Percentiles rank a stretch among this genome's conserved stretches.
phyloP scores from a whole-genome alignment of 2,888 invertebrate species.

The Stenoptilia bipunctidactyla region DNA sequence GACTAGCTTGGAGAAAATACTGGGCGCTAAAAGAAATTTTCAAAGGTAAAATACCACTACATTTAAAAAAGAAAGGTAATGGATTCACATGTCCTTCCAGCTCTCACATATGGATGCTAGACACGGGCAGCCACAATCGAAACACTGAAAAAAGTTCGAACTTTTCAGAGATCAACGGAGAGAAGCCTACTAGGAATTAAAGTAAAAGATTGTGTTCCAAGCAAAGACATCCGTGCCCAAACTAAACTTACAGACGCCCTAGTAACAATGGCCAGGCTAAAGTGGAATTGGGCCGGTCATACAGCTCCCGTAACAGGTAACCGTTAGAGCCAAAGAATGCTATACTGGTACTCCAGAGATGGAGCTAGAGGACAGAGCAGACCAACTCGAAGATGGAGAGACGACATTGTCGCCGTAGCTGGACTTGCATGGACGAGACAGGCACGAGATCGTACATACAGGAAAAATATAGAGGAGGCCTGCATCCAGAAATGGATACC shows the following conservation, averaged over 20 bases:
- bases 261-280: slow-evolving; percentile 4
- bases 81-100: background rate
- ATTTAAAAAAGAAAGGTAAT: slow-evolving; percentile 2
- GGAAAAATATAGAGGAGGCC: slow-evolving; percentile 1
- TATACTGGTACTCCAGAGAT: background rate
- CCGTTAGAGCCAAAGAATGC: no score
- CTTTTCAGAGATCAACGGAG: no score
- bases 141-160: background rate
- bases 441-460: background rate
- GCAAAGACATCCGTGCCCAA: slow-evolving; percentile 2
- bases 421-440: background rate
- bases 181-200: background rate
- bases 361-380: background rate
- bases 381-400: background rate
- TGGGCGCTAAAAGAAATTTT: slow-evolving; percentile 7
- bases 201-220: background rate
- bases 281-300: slow-evolving; percentile 13
- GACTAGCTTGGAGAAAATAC: slow-evolving; percentile 5
- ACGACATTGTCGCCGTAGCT: background rate
- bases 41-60: background rate
- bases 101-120: slow-evolving; percentile 2
- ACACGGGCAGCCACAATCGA: background rate
- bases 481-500: no score
- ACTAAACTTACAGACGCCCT: slow-evolving; percentile 8
- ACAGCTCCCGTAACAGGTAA: background rate